These are phyloP conservation scores for Cynocephalus volans DNA, from an alignment of 2,113 vertebrate genomes.

Conservation along the genomic window DNA sequence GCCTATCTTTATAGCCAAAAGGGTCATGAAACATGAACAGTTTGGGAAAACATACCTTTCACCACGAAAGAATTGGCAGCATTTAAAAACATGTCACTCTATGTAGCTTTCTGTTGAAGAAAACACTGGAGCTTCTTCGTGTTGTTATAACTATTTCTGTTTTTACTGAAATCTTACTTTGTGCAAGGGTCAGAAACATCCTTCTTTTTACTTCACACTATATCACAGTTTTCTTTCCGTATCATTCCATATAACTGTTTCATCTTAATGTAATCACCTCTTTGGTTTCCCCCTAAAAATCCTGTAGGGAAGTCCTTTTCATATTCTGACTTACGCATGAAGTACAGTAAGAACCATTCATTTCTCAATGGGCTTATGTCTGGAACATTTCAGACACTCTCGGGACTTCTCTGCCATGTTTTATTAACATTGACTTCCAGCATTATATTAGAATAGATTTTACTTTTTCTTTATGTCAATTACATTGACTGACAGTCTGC, in stretches of 20 bases:
- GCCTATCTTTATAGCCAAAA: neutral
- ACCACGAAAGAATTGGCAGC: neutral
- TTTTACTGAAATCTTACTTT: neutral
- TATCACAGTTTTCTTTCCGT: neutral
- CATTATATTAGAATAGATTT: constrained; percentile 78
- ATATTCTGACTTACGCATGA: neutral
- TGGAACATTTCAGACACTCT: constrained; percentile 32
- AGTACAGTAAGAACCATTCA: neutral
- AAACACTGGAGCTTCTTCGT: neutral
- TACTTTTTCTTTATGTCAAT: constrained; percentile 82
- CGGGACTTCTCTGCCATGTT: constrained; percentile 57
- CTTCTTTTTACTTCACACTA: neutral
- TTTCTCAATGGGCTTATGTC: neutral
- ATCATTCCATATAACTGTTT: neutral
- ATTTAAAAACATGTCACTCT: accelerated
- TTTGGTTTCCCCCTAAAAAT: neutral
- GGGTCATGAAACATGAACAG: neutral
- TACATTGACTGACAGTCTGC: constrained; percentile 83
- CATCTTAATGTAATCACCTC: neutral
- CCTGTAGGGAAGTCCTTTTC: neutral
- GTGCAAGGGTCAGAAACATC: neutral
- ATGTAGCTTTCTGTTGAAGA: neutral
- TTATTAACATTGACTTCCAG: constrained; percentile 76
- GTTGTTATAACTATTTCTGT: neutral
- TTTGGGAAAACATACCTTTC: neutral